Evolutionary conservation across 2,888 invertebrate species (phyloP).

Genomic region (Hylaea fasciaria): DNA sequence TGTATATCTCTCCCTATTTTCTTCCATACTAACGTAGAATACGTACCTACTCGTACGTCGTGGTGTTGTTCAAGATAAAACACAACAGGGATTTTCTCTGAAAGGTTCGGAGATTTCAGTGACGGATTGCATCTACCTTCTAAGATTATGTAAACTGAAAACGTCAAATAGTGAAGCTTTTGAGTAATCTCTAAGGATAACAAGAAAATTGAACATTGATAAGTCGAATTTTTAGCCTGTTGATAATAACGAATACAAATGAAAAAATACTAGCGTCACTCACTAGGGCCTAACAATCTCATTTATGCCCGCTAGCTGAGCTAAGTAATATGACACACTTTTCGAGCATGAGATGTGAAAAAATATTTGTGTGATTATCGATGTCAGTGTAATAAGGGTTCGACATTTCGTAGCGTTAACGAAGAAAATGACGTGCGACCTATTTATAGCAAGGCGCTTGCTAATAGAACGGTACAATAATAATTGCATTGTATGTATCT

Average conservation of each 20-base stretch:
- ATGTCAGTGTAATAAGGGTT: slow-evolving; percentile 3
- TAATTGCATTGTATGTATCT: neutral
- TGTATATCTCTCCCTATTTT: too few species aligned
- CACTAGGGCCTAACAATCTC: too few species aligned
- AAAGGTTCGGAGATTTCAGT: neutral
- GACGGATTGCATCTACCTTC: slow-evolving; percentile 9
- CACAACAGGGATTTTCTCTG: slow-evolving; percentile 1
- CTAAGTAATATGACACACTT: too few species aligned
- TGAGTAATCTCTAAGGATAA: neutral
- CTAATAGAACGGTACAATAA: neutral
- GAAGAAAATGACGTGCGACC: slow-evolving; percentile 1
- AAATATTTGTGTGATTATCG: too few species aligned
- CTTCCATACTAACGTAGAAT: neutral
- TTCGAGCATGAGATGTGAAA: neutral
- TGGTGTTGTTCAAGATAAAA: slow-evolving; percentile 4
- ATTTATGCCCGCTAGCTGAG: too few species aligned
- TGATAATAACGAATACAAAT: too few species aligned
- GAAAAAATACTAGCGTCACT: too few species aligned
- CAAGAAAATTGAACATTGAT: too few species aligned
- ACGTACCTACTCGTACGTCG: neutral
- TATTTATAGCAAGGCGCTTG: slow-evolving; percentile 4
- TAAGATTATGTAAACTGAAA: neutral
- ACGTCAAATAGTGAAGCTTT: neutral
- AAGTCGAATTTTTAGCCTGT: too few species aligned
- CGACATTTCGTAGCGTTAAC: neutral